These are phyloP conservation scores for Eretmocerus hayati DNA, from an alignment of 2,888 invertebrate genomes.

Conservation along the genomic window DNA sequence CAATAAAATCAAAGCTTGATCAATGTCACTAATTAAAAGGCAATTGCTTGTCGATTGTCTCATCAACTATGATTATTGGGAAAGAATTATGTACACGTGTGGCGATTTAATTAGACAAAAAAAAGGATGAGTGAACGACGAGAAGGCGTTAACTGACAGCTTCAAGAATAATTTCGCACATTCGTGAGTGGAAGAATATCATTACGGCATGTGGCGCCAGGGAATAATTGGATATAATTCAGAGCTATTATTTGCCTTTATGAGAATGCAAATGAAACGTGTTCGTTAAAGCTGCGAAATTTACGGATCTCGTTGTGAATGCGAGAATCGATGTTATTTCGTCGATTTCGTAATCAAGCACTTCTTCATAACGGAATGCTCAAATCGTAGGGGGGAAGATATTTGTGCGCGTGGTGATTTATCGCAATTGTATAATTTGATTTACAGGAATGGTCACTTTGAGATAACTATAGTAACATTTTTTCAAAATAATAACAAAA, in stretches of 20 bases:
- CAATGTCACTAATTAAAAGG: no score
- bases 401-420: no score
- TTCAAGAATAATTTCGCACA: constrained; percentile 12
- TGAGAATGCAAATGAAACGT: constrained; percentile 4
- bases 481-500: no score
- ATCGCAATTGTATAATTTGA: no score
- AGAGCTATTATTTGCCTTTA: constrained; percentile 6
- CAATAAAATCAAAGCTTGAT: no score
- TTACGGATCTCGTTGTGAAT: not conserved
- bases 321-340: not conserved
- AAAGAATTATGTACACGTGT: not conserved
- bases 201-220: constrained; percentile 12
- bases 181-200: constrained; percentile 3
- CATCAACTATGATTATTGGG: not conserved
- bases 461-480: no score
- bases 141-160: constrained; percentile 3
- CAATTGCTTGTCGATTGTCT: not conserved
- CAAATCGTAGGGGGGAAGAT: no score
- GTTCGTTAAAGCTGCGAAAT: not conserved
- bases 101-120: not conserved
- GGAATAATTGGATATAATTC: constrained; percentile 12
- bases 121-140: no score
- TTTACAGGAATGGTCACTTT: no score
- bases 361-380: no score
- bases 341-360: not conserved